A percentile compares a stretch with the other conserved stretches of the same genome.
These are phyloP conservation scores for Chouioia cunea DNA, from an alignment of 2,888 invertebrate genomes.

Conservation along the genomic window DNA sequence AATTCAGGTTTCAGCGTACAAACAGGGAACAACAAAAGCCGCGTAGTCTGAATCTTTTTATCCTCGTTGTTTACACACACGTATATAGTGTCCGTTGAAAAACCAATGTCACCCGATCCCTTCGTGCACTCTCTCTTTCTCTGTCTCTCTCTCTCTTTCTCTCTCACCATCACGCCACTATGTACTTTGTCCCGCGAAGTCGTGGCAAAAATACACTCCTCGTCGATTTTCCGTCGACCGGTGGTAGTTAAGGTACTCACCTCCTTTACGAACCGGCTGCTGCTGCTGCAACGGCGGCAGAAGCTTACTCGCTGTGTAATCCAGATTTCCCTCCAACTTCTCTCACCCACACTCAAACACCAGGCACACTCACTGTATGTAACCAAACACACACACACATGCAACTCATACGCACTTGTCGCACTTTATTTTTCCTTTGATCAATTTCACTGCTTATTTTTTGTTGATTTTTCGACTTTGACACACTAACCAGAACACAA, in stretches of 20 bases:
- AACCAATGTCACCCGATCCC: too few species aligned
- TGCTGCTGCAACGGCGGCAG: conserved; percentile 52
- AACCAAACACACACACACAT: too few species aligned
- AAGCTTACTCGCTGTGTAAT: conserved; percentile 66
- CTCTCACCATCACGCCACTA: too few species aligned
- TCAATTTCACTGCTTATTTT: background rate
- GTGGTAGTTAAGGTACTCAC: conserved; percentile 50
- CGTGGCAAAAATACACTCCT: too few species aligned
- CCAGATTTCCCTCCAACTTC: conserved; percentile 61
- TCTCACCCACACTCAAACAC: background rate
- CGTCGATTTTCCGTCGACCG: background rate
- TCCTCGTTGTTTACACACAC: too few species aligned
- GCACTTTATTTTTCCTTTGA: background rate
- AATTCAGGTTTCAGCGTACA: too few species aligned
- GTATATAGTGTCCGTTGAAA: too few species aligned
- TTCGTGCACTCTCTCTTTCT: background rate
- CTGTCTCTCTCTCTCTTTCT: background rate
- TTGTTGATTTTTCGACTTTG: background rate
- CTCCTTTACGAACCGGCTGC: conserved; percentile 63
- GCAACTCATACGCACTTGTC: background rate
- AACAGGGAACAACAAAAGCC: too few species aligned
- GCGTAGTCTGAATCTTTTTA: too few species aligned
- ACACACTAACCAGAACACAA: too few species aligned
- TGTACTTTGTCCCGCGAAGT: too few species aligned
- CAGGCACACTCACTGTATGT: too few species aligned